Evolutionary conservation across 2,113 vertebrate genomes (phyloP), one percentile per base, ranked within the genome.

Genomic region (Anarrhichthys ocellatus): DNA sequence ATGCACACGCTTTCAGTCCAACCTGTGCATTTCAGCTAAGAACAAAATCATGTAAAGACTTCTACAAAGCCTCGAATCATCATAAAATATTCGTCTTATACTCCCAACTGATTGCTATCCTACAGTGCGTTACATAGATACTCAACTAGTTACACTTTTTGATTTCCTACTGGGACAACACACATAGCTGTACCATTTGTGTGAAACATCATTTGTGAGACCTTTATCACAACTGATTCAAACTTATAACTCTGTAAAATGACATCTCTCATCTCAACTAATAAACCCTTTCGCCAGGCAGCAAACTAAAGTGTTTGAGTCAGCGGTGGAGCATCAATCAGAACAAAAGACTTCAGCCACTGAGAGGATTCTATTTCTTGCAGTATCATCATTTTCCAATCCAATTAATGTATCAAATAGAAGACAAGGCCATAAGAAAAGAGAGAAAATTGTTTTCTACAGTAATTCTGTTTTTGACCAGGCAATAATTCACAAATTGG

Each of bases 1-100:
- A 93, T 74, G 69, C 20, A 63, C 69, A 78, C 68, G 81, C 84
- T 91, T 89, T 91, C 81, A 90, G 81, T 77, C 32, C n/a, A 59
- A 44, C 42, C 22, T 2, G 29, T 36, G 83, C 42, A 78, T 75
- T 74, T 82, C 54, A 73, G 27, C 52, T 82, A 69, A 72, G 90
- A 84, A 88, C 64, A 66, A 73, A 87, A 59, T 64, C 13, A 69
- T 63, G 70, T 70, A 44, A 54, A 80, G 52, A 48, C 63, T 38
- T 34, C 9, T 36, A 50, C 29, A 78, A 48, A 74, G 58, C 38
- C 48, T 69, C 69, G 5, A 52, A 4, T 56, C 50, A 50, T 66
- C 32, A 58, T 76, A 17, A 70, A 27, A 80, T 24, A 59, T 58
- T 66, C 14, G 73, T 70, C 6, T 7, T 27, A 44, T 27, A 66